Conservation (phyloP, 1,140 invertebrate genomes). For the Drosophila varians region DNA sequence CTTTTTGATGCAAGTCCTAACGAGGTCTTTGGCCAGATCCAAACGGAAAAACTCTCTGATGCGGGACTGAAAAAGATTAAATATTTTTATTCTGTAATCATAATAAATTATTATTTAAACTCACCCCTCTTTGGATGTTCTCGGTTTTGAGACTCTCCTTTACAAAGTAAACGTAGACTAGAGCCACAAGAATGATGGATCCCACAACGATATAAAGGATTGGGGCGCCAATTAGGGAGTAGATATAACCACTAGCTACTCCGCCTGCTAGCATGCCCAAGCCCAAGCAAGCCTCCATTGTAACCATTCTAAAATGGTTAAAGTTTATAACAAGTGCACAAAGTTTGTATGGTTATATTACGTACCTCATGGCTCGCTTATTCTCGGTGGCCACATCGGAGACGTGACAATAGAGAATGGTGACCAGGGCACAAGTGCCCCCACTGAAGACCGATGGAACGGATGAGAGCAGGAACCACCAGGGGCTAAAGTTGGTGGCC, state of each 20-base stretch:
- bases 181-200: conserved; percentile 39
- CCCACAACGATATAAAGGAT: conserved; percentile 50
- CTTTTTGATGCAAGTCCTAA: conserved; percentile 85
- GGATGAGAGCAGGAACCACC: conserved; percentile 86
- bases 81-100: not conserved
- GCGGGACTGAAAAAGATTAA: conserved; percentile 34
- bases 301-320: conserved; percentile 86
- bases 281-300: conserved; percentile 85
- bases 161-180: conserved; percentile 75
- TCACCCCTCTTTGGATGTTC: conserved; percentile 52
- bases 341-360: not conserved
- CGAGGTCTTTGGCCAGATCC: conserved; percentile 86
- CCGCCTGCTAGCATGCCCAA: conserved; percentile 86
- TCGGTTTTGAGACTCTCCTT: conserved; percentile 69
- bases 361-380: conserved; percentile 84
- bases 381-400: conserved; percentile 86
- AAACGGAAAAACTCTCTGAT: conserved; percentile 85
- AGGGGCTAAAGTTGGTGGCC: conserved; percentile 84
- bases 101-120: not conserved
- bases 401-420: conserved; percentile 87
- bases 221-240: conserved; percentile 48
- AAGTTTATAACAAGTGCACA: not conserved
- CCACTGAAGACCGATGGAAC: conserved; percentile 86
- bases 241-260: conserved; percentile 84
- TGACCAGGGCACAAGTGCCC: conserved; percentile 85